Evolutionary conservation across 1,140 invertebrate species (phyloP).

Genomic region (Eriosoma lanigerum): DNA sequence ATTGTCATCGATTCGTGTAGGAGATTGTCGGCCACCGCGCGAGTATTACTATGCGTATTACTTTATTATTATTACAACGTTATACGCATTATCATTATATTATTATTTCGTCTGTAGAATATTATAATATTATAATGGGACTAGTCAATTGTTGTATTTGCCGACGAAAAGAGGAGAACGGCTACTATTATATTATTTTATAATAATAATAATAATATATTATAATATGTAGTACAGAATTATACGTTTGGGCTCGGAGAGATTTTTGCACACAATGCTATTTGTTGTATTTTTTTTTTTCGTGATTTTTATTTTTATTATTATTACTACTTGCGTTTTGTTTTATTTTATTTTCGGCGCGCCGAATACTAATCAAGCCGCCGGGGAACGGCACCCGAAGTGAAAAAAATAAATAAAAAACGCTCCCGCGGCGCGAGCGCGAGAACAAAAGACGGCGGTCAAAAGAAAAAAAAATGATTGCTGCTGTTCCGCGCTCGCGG

Average conservation of each 20-base stretch:
- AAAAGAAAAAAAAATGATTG: background rate
- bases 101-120: background rate
- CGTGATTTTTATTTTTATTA: background rate
- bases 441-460: conserved; percentile 30
- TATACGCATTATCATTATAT: background rate
- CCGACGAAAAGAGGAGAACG: background rate
- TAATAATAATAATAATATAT: no score
- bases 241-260: background rate
- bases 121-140: background rate
- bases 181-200: no score
- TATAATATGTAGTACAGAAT: no score
- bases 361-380: conserved; percentile 11
- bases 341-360: no score
- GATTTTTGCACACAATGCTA: conserved; percentile 48
- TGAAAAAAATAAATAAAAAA: background rate
- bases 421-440: background rate
- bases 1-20: background rate
- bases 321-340: background rate
- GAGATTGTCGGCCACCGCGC: background rate
- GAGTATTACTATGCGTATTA: background rate
- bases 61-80: background rate
- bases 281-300: no score
- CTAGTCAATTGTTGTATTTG: no score
- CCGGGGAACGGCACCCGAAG: background rate
- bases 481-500: background rate